phyloP scores from a whole-genome alignment of 2,113 vertebrate genomes.

The Petrocephalus microphthalmus region DNA sequence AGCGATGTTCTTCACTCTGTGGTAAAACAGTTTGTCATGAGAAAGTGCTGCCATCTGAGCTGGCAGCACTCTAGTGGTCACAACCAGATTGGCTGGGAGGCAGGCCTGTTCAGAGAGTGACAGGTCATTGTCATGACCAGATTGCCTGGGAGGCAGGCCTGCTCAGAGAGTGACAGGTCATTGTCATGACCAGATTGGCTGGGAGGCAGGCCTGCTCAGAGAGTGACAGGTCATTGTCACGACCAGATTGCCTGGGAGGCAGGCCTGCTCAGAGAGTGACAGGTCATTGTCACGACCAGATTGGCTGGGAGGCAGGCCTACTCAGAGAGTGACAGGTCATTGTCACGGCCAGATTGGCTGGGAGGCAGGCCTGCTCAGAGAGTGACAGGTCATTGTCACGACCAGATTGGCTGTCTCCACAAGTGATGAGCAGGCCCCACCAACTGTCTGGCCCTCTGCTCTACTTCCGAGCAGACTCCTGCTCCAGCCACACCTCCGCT shows the following conservation, averaged over 20 bases:
- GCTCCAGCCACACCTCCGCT: not conserved
- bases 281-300: too few species aligned
- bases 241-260: too few species aligned
- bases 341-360: too few species aligned
- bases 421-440: not conserved
- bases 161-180: not conserved
- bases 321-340: not conserved
- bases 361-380: not conserved
- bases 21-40: not conserved
- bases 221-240: not conserved
- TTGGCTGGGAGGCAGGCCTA: not conserved
- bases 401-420: not conserved
- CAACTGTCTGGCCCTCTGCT: not conserved
- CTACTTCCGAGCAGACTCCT: not conserved
- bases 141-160: not conserved
- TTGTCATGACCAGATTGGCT: too few species aligned
- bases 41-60: not conserved
- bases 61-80: not conserved
- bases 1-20: not conserved
- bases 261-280: not conserved
- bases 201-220: not conserved
- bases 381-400: not conserved
- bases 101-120: not conserved
- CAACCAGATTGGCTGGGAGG: too few species aligned
- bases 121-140: not conserved